These are phyloP conservation scores for Gonatopus flavifemur DNA, from an alignment of 1,140 invertebrate genomes.

Conservation along the genomic window DNA sequence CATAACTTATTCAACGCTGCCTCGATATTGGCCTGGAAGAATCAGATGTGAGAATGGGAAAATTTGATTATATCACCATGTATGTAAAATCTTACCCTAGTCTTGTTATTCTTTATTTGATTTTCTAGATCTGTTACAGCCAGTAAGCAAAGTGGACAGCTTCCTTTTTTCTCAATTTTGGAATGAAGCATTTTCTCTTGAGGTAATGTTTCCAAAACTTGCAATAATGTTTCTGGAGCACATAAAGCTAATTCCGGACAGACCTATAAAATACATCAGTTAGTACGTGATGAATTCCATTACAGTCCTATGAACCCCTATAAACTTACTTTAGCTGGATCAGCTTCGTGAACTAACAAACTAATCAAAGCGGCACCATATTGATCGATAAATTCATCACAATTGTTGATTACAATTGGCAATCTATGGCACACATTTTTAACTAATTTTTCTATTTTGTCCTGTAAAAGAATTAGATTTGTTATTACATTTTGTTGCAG, in stretches of 20 bases:
- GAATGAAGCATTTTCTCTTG: conserved; percentile 59
- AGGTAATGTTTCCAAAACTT: conserved; percentile 44
- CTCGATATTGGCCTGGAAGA: conserved; percentile 68
- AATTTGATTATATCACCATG: conserved; percentile 8
- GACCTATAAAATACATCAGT: conserved; percentile 51
- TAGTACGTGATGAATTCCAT: background rate
- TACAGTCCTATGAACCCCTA: background rate
- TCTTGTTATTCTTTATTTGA: conserved; percentile 69
- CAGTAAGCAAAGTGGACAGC: conserved; percentile 80
- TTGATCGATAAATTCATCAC: conserved; percentile 72
- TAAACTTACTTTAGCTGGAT: conserved; percentile 68
- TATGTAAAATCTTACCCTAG: conserved; percentile 60
- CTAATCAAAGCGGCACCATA: conserved; percentile 79
- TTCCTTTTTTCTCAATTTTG: conserved; percentile 61
- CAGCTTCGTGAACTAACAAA: conserved; percentile 77
- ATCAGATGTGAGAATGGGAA: conserved; percentile 1
- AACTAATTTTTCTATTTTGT: conserved; percentile 66
- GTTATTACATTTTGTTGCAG: conserved; percentile 6
- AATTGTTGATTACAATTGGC: conserved; percentile 69
- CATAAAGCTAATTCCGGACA: conserved; percentile 67
- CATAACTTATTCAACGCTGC: conserved; percentile 74
- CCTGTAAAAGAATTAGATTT: conserved; percentile 47
- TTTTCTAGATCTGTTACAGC: conserved; percentile 72
- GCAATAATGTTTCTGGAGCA: conserved; percentile 46
- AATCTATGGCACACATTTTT: conserved; percentile 69